phyloP scores from a whole-genome alignment of 2,113 vertebrate species.

The Pleuronectes platessa region DNA sequence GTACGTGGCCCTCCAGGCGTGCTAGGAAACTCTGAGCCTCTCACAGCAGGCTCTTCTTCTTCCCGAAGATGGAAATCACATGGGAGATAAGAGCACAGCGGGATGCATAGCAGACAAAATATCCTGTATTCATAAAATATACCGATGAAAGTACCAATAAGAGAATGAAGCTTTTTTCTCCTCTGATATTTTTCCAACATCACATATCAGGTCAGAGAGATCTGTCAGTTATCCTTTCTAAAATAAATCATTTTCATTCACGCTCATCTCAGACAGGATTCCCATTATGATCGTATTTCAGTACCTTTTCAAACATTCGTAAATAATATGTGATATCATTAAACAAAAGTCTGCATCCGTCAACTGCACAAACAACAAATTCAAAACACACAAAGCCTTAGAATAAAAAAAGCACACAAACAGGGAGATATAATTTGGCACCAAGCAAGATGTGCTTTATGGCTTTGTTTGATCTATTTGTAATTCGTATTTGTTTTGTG shows the following conservation, averaged over 20 bases:
- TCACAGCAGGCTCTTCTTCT: slow-evolving; percentile 44
- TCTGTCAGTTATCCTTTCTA: too few relatives aligned
- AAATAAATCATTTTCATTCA: slow-evolving; percentile 3
- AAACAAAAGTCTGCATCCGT: slow-evolving; percentile 17
- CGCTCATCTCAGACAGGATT: slow-evolving; percentile 4
- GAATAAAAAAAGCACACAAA: slow-evolving; percentile 29
- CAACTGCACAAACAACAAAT: slow-evolving; percentile 6
- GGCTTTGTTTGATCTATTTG: slow-evolving; percentile 23
- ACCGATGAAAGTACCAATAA: slow-evolving; percentile 2
- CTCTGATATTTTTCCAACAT: slow-evolving; percentile 7
- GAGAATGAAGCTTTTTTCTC: neutral
- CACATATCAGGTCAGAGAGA: slow-evolving; percentile 1
- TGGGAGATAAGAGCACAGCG: slow-evolving; percentile 12
- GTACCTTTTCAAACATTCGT: slow-evolving; percentile 9
- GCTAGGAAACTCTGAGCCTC: slow-evolving; percentile 46
- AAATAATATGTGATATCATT: neutral
- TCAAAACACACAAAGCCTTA: neutral
- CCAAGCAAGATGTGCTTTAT: slow-evolving; percentile 19
- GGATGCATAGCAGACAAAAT: neutral
- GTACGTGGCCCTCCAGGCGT: slow-evolving; percentile 58
- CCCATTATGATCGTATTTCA: neutral
- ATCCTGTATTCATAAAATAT: neutral
- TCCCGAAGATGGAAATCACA: slow-evolving; percentile 44
- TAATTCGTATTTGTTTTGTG: slow-evolving; percentile 15
- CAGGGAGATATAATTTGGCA: slow-evolving; percentile 29